Base-by-base conservation (phyloP, 2,797 vertebrate genomes). In the Muscicapa striata region DNA sequence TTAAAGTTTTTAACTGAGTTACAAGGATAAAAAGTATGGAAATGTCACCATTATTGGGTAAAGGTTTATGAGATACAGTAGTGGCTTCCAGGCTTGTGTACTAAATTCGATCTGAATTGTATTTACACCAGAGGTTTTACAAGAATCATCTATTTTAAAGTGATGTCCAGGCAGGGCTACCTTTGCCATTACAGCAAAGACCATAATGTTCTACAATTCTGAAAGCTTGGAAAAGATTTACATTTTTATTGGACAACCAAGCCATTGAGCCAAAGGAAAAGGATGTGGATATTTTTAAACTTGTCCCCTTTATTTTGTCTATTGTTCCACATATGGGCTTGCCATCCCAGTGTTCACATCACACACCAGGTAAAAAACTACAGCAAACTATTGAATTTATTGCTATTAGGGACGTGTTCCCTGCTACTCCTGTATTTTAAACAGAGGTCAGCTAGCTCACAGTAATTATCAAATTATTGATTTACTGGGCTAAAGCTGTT, bases 401-500 rank as follows among this genome's bases (percentile, higher is more conserved):
- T 95, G 87, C 27, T 91, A 74, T 79, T 70, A 70, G 32, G 48
- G n/a, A 23, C 34, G 66, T 68, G 74, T 76, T 79, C 58, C 82
- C 27, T 79, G 45, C 74, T 91, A 58, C 61, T 86, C 62, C 72
- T 96, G 58, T 89, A 75, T 95, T 96, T 96, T 93, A 95, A 97
- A 87, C 51, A 95, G 95, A 94, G 91, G 93, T 92, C 95, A 95
- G 85, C 80, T 62, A 85, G 91, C 91, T 93, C 85, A 78, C 87
- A 92, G 92, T 91, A 95, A 96, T 96, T 96, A 97, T 94, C 94
- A 95, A 96, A 96, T 96, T 94, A 97, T 96, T 96, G 96, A 97
- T 96, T 97, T 94, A 88, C 75, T 73, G 87, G 75, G 83, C 81
- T 96, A 90, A 87, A 84, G 64, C 88, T 84, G 63, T 81, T 96